phyloP scores from a whole-genome alignment of 1,140 invertebrate species.

The Drosophila eugracilis region DNA sequence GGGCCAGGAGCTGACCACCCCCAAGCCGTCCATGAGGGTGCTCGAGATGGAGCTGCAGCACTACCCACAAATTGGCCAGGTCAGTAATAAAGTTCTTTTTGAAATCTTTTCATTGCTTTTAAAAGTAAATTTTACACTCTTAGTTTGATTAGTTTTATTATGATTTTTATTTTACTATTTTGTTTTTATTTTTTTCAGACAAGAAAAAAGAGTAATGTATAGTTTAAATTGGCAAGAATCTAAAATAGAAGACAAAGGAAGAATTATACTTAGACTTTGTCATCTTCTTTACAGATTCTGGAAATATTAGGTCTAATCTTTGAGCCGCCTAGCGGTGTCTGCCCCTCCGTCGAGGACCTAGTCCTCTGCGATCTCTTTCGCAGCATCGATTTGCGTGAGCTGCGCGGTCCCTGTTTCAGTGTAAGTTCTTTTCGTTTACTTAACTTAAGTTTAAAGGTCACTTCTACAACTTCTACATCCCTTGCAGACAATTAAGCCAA shows the following conservation, averaged over 20 bases:
- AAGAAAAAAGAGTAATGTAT: constrained; percentile 13
- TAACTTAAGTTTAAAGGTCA: no score
- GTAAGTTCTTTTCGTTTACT: constrained; percentile 85
- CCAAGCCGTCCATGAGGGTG: constrained; percentile 90
- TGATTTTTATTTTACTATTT: constrained; percentile 4
- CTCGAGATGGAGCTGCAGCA: constrained; percentile 89
- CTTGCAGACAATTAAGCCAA: constrained; percentile 83
- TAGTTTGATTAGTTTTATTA: background rate
- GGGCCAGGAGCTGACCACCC: constrained; percentile 91
- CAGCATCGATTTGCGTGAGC: constrained; percentile 94
- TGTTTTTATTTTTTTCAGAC: constrained; percentile 5
- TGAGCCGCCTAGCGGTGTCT: constrained; percentile 87
- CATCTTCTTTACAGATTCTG: constrained; percentile 87
- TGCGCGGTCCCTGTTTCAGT: constrained; percentile 88
- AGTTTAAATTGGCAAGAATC: background rate
- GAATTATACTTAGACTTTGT: background rate
- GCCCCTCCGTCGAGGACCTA: constrained; percentile 91
- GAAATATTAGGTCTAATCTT: constrained; percentile 94
- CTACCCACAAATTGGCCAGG: constrained; percentile 89
- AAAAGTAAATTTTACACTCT: background rate
- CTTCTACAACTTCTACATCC: background rate
- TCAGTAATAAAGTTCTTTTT: background rate
- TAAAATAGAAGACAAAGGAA: background rate
- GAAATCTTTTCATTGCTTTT: background rate
- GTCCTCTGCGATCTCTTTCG: constrained; percentile 93